phyloP scores from a whole-genome alignment of 2,113 vertebrate species.

The Mola mola region DNA sequence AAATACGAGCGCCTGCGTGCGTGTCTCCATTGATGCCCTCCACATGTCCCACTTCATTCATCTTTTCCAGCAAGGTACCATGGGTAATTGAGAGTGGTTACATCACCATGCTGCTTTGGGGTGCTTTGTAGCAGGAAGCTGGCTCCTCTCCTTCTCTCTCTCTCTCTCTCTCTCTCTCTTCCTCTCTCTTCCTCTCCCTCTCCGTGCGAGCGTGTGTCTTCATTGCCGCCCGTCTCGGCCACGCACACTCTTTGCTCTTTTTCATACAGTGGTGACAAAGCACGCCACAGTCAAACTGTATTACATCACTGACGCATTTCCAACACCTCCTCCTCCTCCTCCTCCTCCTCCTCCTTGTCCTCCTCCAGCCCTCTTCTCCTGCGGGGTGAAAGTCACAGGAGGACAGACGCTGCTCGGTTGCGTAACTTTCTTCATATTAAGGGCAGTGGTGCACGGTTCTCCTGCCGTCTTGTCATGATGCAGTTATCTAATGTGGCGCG shows the following conservation, averaged over 20 bases:
- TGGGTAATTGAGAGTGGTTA: constrained; percentile 64
- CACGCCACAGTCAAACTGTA: constrained; percentile 44
- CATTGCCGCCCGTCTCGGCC: constrained; percentile 14
- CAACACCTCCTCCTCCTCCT: background rate
- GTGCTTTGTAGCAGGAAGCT: constrained; percentile 47
- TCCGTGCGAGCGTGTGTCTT: constrained; percentile 3
- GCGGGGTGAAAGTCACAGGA: constrained; percentile 37
- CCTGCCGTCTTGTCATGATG: background rate
- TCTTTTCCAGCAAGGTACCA: constrained; percentile 69
- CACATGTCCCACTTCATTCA: constrained; percentile 66
- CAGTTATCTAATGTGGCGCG: background rate
- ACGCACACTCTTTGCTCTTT: constrained; percentile 3
- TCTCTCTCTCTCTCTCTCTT: background rate
- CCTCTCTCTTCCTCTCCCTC: background rate
- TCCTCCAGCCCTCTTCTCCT: constrained; percentile 13
- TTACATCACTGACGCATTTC: constrained; percentile 46
- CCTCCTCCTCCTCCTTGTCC: constrained; percentile 10
- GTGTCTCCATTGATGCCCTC: constrained; percentile 62
- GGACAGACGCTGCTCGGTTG: constrained; percentile 37
- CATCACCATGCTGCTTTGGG: constrained; percentile 55
- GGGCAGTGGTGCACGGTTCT: constrained; percentile 33
- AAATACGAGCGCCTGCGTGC: constrained; percentile 10
- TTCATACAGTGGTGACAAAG: constrained; percentile 33
- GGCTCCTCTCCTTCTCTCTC: constrained; percentile 10
- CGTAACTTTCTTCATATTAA: constrained; percentile 41